phyloP scores from a whole-genome alignment of 2,797 vertebrate genomes.

The Girardinus metallicus region DNA sequence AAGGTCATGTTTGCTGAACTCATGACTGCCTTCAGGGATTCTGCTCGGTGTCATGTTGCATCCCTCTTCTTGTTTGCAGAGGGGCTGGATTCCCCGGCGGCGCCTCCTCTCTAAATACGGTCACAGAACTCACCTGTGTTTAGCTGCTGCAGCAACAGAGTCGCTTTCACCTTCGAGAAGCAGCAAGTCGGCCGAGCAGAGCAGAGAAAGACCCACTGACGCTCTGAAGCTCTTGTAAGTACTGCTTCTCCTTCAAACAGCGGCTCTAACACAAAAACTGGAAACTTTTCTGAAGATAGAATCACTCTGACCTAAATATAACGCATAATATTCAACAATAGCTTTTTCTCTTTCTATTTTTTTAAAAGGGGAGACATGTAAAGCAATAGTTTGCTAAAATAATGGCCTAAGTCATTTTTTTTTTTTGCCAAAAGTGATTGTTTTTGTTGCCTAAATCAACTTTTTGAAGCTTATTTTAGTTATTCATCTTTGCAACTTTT shows the following conservation, averaged over 20 bases:
- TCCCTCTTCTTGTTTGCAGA: constrained; percentile 40
- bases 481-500: too few relatives aligned
- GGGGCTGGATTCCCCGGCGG: constrained; percentile 51
- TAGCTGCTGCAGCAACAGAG: constrained; percentile 47
- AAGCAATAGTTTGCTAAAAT: background rate
- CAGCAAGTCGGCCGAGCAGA: constrained; percentile 18
- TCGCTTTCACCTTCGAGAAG: constrained; percentile 32
- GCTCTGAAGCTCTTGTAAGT: constrained; percentile 62
- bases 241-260: background rate
- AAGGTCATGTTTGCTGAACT: background rate
- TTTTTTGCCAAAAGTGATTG: too few relatives aligned
- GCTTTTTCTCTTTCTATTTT: background rate
- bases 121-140: constrained; percentile 64
- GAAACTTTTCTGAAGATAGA: background rate
- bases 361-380: background rate
- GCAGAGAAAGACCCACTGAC: constrained; percentile 22
- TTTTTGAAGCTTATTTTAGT: too few relatives aligned
- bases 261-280: background rate
- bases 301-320: background rate
- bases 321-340: background rate
- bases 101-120: constrained; percentile 62
- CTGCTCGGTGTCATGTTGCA: constrained; percentile 56
- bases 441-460: too few relatives aligned
- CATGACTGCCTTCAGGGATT: constrained; percentile 16
- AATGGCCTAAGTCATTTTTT: too few relatives aligned